Percentiles rank a stretch among this genome's conserved stretches.
Evolutionary conservation across 2,113 vertebrate species (phyloP).

Genomic region (Lasiurus cinereus): DNA sequence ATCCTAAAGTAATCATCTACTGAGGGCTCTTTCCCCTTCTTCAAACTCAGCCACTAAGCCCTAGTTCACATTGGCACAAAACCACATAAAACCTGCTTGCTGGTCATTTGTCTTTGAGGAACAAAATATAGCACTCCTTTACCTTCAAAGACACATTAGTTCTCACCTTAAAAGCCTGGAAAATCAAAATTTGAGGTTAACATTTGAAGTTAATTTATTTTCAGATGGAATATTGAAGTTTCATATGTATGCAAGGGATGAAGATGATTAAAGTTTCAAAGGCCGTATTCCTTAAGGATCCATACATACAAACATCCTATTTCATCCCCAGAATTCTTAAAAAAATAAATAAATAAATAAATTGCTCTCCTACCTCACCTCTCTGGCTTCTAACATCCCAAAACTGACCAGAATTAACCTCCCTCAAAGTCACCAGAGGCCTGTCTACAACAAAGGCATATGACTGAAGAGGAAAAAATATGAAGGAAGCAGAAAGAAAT

Average conservation of each 20-base stretch:
- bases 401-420: not conserved
- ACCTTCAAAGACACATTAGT: not conserved
- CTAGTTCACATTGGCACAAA: not conserved
- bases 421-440: not conserved
- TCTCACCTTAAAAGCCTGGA: not conserved
- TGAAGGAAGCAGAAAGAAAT: not conserved
- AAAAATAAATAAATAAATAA: not conserved
- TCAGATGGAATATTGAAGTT: not conserved
- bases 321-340: not conserved
- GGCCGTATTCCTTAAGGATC: not conserved
- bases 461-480: not conserved
- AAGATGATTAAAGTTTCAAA: not conserved
- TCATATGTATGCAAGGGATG: not conserved
- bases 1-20: not conserved
- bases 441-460: not conserved
- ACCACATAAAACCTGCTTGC: not conserved
- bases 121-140: not conserved
- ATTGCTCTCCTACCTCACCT: not conserved
- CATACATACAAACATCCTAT: not conserved
- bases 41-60: not conserved
- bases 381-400: not conserved
- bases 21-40: not conserved
- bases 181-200: constrained; percentile 35
- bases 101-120: not conserved
- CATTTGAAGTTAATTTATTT: constrained; percentile 4